Evolutionary conservation across 2,113 vertebrate species (phyloP), one percentile per base, ranked within the genome.

Genomic region (Euleptes europaea): DNA sequence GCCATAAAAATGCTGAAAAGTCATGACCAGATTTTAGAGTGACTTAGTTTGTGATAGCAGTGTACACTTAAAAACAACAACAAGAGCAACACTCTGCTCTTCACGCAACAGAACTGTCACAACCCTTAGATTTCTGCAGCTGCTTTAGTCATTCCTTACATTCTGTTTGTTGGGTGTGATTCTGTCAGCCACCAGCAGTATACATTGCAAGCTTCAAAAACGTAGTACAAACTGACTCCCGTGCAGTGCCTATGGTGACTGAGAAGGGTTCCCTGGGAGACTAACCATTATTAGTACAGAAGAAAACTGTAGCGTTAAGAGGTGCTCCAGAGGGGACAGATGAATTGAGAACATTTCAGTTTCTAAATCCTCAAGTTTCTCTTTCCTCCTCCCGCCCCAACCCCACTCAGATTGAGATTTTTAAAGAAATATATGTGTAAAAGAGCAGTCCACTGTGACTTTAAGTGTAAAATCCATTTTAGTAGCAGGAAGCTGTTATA

Each of bases 391-490:
- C 88, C 92, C n/a, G n/a, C n/a, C n/a, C n/a, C n/a, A n/a, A n/a
- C n/a, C 88, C 70, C 80, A 88, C 89, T 69, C 47, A 88, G 92
- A 93, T 88, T 82, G 88, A 93, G 73, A 90, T 93, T 93, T 95
- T 82, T 88, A 91, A 93, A 90, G 88, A 91, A 83, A 88, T 90
- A 87, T 67, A 80, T 91, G 84, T 86, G 93, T 86, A 81, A 94
- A 92, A 94, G 94, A 95, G 93, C 95, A 91, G 89, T 90, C 88
- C 88, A 93, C 90, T 94, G 47, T 94, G 92, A 92, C 94, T 95
- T 96, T 96, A 95, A 97, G 94, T 94, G 91, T 95, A 96, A 97
- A 97, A 96, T 97, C 95, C 95, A 96, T 97, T 97, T 95, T 93
- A 94, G 95, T 94, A 94, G 84, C 92, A 94, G 93, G 94, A 97